Base-by-base conservation (phyloP, 2,888 invertebrate species). In the Amaurobius ferox region DNA sequence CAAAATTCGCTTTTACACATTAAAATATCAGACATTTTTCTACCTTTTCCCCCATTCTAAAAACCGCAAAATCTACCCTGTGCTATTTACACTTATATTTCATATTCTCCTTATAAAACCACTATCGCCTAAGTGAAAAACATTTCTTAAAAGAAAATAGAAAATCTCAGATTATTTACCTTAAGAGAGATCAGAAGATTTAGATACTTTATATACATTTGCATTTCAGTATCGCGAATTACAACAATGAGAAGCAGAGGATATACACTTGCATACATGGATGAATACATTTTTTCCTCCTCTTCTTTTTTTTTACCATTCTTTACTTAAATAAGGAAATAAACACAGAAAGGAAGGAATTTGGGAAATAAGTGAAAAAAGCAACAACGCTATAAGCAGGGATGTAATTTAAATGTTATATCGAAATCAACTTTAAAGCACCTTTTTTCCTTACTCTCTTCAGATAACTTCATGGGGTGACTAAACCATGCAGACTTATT, bases 341-440 rank as follows among this genome's bases (percentile, higher is more conserved):
- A 74, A 74, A 73, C 81, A 32, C 70, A 62, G 29, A 73, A 55
- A 66, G 68, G 35, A 68, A 74, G 72, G 26, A 64, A 70, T 62
- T 79, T 77, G 32, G 28, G 7, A 66, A 66, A 70, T 61, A 68
- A 70, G 70, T 19, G 40, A 62, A 62, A 66, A 28, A 44, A 62
- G 55, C 44, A 64, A 71, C 29, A 79, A 68, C 55, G 28, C 48
- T 78, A 67, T 80, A 81, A 77, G 77, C 64, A 66, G 71, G 71
- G 48, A 77, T 83, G 83, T 83, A 83, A 83, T 83, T 83, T 77
- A 77, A 83, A 83, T 76, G 83, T 83, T 81, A 81, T 76, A 81
- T 81, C 76, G 81, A 81, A 81, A 81, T 83, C 83, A 83, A 77
- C 83, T 72, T 66, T 71, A 83, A 83, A 83, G 77, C 66, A 83